A percentile compares a stretch with the other conserved stretches of the same genome.
These are phyloP conservation scores for Athalia rosae DNA, from an alignment of 2,888 invertebrate species.

Conservation along the genomic window DNA sequence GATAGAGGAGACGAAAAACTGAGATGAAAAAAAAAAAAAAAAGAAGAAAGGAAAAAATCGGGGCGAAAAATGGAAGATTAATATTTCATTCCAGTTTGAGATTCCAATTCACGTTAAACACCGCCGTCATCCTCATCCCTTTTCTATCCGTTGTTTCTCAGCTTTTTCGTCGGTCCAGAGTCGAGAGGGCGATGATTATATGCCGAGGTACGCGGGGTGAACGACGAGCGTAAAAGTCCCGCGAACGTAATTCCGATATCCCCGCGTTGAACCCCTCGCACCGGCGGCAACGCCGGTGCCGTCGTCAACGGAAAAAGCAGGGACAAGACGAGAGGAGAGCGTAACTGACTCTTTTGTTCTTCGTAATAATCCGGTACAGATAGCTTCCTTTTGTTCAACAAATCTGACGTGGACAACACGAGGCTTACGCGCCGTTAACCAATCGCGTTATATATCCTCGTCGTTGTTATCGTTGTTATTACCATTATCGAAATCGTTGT, in stretches of 20 bases:
- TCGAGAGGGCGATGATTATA: no score
- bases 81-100: constrained; percentile 37
- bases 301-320: no score
- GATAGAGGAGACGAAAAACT: constrained; percentile 1
- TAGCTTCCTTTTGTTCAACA: constrained; percentile 21
- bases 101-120: constrained; percentile 36
- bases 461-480: no score
- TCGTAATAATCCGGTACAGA: not conserved
- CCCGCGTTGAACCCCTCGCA: no score
- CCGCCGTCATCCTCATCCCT: not conserved
- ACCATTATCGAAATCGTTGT: no score
- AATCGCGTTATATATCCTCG: not conserved
- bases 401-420: constrained; percentile 1
- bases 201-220: not conserved
- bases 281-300: no score
- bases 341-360: no score
- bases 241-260: not conserved
- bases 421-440: not conserved
- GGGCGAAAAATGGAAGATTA: constrained; percentile 26
- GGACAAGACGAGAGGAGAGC: no score
- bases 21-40: not conserved
- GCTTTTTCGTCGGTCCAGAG: no score
- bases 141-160: no score
- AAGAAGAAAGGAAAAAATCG: not conserved
- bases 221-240: not conserved